A percentile compares a stretch with the other conserved stretches of the same genome.
Conservation (phyloP, 64 coral and sea anemone genomes). For the Cladopsammia gracilis region DNA sequence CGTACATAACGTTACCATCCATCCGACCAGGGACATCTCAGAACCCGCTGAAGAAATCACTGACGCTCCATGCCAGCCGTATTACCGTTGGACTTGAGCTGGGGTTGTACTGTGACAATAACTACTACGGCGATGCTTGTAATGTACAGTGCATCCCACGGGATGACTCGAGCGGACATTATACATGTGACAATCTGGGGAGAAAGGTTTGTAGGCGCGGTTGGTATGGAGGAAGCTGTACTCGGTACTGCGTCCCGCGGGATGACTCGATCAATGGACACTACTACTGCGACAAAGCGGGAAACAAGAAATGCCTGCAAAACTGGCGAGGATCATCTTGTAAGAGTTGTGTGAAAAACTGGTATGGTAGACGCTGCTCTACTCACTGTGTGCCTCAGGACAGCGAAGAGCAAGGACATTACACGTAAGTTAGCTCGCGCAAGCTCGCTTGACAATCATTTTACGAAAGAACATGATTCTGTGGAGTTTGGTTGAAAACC, state of each 20-base stretch:
- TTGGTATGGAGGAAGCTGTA: constrained; percentile 70
- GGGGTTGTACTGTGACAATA: constrained; percentile 70
- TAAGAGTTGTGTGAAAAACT: constrained; percentile 30
- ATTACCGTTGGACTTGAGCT: constrained; percentile 46
- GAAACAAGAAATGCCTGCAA: constrained; percentile 46
- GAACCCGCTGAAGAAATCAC: constrained; percentile 11
- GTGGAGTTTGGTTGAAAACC: no score
- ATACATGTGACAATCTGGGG: constrained; percentile 57
- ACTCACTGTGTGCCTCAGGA: constrained; percentile 21
- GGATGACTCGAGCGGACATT: constrained; percentile 67
- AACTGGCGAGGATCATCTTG: constrained; percentile 55
- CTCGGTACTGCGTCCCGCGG: constrained; percentile 73
- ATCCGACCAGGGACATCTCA: constrained; percentile 15
- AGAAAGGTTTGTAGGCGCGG: constrained; percentile 40
- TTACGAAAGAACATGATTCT: no score
- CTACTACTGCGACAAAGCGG: constrained; percentile 54
- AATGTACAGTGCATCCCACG: constrained; percentile 36
- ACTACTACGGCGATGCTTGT: constrained; percentile 55
- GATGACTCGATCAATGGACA: constrained; percentile 42
- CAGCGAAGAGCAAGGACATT: constrained; percentile 38
- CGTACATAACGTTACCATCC: constrained; percentile 7
- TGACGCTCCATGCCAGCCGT: not conserved
- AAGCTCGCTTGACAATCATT: no score
- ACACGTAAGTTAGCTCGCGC: constrained; percentile 31
- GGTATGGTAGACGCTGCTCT: constrained; percentile 38